Conservation (phyloP, 1,140 invertebrate species). For the Bombus breviceps region DNA sequence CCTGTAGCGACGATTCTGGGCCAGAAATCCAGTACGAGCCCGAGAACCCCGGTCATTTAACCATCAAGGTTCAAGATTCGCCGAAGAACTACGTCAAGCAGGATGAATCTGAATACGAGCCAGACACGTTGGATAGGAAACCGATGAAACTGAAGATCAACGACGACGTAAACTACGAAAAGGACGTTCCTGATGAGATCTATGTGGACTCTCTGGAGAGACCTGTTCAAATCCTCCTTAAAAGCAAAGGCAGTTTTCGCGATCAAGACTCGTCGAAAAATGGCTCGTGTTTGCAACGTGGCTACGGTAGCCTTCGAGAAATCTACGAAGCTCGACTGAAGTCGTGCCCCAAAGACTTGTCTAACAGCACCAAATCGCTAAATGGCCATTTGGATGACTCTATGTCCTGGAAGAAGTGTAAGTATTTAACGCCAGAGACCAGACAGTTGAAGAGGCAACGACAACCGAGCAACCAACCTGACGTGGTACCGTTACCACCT, state of each 20-base stretch:
- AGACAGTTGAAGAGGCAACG: conserved; percentile 87
- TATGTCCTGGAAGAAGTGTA: conserved; percentile 72
- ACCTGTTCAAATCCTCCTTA: conserved; percentile 83
- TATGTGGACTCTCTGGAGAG: conserved; percentile 84
- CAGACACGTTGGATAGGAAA: conserved; percentile 92
- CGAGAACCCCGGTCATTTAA: conserved; percentile 87
- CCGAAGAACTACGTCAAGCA: conserved; percentile 87
- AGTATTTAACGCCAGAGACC: conserved; percentile 71
- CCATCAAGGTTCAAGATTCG: conserved; percentile 91
- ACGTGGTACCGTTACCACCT: conserved; percentile 85
- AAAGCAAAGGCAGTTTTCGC: conserved; percentile 86
- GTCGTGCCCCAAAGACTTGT: conserved; percentile 59
- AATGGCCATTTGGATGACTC: conserved; percentile 65
- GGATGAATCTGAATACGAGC: conserved; percentile 91
- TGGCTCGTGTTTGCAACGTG: conserved; percentile 71
- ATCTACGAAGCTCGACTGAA: conserved; percentile 86
- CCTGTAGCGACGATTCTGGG: conserved; percentile 85
- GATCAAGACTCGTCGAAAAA: conserved; percentile 76
- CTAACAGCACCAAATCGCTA: conserved; percentile 55
- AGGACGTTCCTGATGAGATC: conserved; percentile 75
- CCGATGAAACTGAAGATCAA: conserved; percentile 85
- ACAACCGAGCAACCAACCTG: conserved; percentile 83
- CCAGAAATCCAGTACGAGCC: conserved; percentile 84
- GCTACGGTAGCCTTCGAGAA: conserved; percentile 87
- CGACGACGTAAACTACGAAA: conserved; percentile 74